Evolutionary conservation across 2,888 invertebrate genomes (phyloP), one percentile per base, ranked within the genome.

Genomic region (Latheticus oryzae): DNA sequence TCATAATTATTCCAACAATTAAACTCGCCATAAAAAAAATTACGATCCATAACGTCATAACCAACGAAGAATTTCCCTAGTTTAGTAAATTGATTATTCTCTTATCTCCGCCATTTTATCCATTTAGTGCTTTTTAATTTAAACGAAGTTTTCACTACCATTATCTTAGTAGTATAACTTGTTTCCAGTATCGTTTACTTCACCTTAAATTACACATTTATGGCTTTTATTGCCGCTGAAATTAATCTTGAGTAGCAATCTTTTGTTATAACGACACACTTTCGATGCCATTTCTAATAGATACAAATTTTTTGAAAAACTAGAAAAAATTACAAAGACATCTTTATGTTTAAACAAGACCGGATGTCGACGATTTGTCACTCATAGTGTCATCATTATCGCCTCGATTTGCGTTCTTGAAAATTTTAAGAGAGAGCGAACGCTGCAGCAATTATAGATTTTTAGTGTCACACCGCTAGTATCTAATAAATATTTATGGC

Each of bases 401-500:
- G 40, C n/a, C 40, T 24, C 40, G 40, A 40, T 40, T 23, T 11
- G 40, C 21, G 12, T 9, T 24, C 40, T n/a, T n/a, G n/a, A n/a
- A n/a, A n/a, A 11, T 24, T 23, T 3, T 21, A 16, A 43, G 43
- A 43, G 26, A 43, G 17, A 43, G 43, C 16, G 12, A 17, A 21
- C 5, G 9, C 23, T 24, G 19, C 13, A 38, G 42, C 42, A 52
- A 52, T 52, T 52, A 52, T 33, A 52, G 23, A 52, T 52, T 52
- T 52, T 52, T 52, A 54, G 56, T 50, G 58, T 58, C 58, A 58
- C 48, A 52, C 45, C 48, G 48, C 21, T 5, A 45, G 43, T 28
- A 30, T 56, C 58, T 58, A 53, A 58, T 58, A 58, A 58, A 58
- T 58, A 58, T 58, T 58, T 58, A 58, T 58, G 32, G 53, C 58